Percentiles rank a stretch among this genome's conserved stretches.
phyloP scores from a whole-genome alignment of 2,888 invertebrate species.

The Drosophila greeni region DNA sequence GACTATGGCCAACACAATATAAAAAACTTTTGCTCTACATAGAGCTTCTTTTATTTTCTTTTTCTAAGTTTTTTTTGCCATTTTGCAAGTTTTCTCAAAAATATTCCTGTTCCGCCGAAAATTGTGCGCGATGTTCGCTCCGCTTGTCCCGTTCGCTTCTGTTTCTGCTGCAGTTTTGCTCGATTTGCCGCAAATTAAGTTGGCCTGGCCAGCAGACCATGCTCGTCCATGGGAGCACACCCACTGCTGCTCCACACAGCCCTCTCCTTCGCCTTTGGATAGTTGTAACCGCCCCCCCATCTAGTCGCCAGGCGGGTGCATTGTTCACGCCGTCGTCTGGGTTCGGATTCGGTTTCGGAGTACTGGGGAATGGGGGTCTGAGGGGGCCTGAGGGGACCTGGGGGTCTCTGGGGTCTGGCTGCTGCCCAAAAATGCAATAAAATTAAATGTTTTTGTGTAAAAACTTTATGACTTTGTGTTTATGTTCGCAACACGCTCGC shows the following conservation, averaged over 20 bases:
- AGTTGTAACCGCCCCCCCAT: background rate
- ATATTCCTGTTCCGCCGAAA: constrained; percentile 18
- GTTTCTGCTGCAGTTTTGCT: constrained; percentile 66
- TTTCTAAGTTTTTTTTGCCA: too few species aligned
- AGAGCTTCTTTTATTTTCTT: constrained; percentile 2
- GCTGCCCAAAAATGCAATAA: constrained; percentile 73
- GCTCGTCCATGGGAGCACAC: constrained; percentile 17
- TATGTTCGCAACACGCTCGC: constrained; percentile 65
- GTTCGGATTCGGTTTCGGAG: constrained; percentile 8
- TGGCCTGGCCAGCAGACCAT: constrained; percentile 62
- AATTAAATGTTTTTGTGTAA: constrained; percentile 73
- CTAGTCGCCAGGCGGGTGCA: constrained; percentile 14
- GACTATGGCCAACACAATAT: constrained; percentile 27
- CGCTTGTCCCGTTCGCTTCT: constrained; percentile 21
- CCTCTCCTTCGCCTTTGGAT: background rate
- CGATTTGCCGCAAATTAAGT: constrained; percentile 72
- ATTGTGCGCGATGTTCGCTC: constrained; percentile 12
- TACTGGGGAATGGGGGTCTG: background rate
- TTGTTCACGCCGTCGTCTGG: constrained; percentile 29
- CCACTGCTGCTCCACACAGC: constrained; percentile 1
- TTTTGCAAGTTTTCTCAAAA: constrained; percentile 16
- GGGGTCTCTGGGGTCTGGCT: constrained; percentile 36
- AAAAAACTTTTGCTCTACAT: constrained; percentile 43
- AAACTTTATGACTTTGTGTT: constrained; percentile 74
- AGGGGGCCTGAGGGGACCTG: too few species aligned